These are phyloP conservation scores for Brachylomia viminalis DNA, from an alignment of 2,888 invertebrate species.

Conservation along the genomic window DNA sequence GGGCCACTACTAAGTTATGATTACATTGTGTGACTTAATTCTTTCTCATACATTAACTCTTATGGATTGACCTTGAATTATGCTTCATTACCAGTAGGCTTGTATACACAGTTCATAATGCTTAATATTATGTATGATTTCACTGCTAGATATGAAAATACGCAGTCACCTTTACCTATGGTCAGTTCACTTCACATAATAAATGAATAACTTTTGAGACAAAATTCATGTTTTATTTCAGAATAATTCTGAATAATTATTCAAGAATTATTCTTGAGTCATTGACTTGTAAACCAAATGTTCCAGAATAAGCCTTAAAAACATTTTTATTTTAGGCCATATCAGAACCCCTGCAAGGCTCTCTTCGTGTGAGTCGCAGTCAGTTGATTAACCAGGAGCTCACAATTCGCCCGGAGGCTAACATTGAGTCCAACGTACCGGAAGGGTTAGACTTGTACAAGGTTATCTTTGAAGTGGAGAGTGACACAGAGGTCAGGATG, in stretches of 20 bases:
- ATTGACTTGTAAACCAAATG: not conserved
- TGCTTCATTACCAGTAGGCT: not conserved
- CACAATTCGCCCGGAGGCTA: constrained; percentile 86
- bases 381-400: constrained; percentile 86
- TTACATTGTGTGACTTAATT: constrained; percentile 39
- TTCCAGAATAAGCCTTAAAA: not conserved
- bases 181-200: not conserved
- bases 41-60: constrained; percentile 22
- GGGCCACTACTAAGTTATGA: constrained; percentile 9
- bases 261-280: not conserved
- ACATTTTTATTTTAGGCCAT: constrained; percentile 79
- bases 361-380: constrained; percentile 82
- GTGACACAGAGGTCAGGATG: constrained; percentile 84
- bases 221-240: not conserved
- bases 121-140: constrained; percentile 12
- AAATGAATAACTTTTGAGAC: not conserved
- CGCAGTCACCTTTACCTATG: not conserved
- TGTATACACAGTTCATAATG: constrained; percentile 4
- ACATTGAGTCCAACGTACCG: constrained; percentile 87
- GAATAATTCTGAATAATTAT: too few relatives aligned
- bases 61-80: constrained; percentile 53
- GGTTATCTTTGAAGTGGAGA: constrained; percentile 86
- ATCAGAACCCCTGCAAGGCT: constrained; percentile 84
- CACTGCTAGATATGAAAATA: constrained; percentile 13
- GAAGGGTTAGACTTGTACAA: constrained; percentile 85